phyloP scores from a whole-genome alignment of 2,888 invertebrate genomes.

The Drosophila prolongata region DNA sequence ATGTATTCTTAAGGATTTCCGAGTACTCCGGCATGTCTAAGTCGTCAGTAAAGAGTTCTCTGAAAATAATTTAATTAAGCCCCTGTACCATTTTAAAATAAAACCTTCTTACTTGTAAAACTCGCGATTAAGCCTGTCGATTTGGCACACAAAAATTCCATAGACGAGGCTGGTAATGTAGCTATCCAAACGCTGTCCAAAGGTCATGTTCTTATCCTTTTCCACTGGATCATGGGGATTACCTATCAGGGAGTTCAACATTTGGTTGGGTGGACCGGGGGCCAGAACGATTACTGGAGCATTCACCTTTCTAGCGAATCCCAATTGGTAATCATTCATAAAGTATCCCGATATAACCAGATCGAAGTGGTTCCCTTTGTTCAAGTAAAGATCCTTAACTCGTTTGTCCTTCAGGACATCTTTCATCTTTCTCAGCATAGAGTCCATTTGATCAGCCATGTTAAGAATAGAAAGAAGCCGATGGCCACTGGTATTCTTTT shows the following conservation, averaged over 20 bases:
- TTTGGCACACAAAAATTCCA: constrained; percentile 13
- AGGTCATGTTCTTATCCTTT: constrained; percentile 45
- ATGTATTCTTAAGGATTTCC: constrained; percentile 73
- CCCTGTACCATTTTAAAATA: no score
- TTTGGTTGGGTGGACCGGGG: constrained; percentile 49
- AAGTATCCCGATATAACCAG: constrained; percentile 79
- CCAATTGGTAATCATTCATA: constrained; percentile 77
- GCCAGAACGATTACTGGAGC: constrained; percentile 68
- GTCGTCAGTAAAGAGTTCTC: constrained; percentile 45
- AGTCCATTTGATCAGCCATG: constrained; percentile 16
- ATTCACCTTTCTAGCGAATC: constrained; percentile 75
- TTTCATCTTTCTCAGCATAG: constrained; percentile 61
- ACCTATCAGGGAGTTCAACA: constrained; percentile 62
- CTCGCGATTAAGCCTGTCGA: constrained; percentile 32
- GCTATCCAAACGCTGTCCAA: constrained; percentile 50
- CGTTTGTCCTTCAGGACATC: constrained; percentile 58
- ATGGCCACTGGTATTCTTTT: not conserved
- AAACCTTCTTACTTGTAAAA: constrained; percentile 64
- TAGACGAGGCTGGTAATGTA: constrained; percentile 44
- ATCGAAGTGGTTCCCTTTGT: constrained; percentile 73
- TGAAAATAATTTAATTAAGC: no score
- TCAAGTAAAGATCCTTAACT: constrained; percentile 70
- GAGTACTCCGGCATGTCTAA: constrained; percentile 58
- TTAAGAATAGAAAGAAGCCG: not conserved
- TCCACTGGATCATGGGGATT: constrained; percentile 59